Conservation (phyloP, 2,888 invertebrate genomes). For the Dascillus cervinus region DNA sequence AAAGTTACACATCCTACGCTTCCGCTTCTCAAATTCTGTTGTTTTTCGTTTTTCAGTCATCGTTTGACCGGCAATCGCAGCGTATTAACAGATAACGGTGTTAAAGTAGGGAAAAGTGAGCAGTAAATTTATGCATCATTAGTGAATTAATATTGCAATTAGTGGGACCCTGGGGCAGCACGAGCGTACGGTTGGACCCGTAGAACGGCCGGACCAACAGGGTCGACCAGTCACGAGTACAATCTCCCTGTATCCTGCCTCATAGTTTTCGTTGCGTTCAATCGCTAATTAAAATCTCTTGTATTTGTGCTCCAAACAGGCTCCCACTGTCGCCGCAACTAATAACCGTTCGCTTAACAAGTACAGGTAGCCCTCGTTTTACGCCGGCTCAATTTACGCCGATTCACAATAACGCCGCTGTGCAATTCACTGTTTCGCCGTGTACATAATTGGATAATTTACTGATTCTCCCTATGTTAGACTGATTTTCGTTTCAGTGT, state of each 20-base stretch:
- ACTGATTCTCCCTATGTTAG: too few relatives aligned
- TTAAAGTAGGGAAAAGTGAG: slow-evolving; percentile 14
- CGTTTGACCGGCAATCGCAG: too few relatives aligned
- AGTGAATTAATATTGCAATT: slow-evolving; percentile 23
- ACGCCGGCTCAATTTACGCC: too few relatives aligned
- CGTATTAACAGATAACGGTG: too few relatives aligned
- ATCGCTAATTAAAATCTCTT: slow-evolving; percentile 37
- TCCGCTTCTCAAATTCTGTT: too few relatives aligned
- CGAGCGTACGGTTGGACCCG: slow-evolving; percentile 19
- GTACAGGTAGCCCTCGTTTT: slow-evolving; percentile 12
- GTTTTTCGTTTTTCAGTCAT: too few relatives aligned
- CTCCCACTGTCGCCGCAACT: slow-evolving; percentile 32
- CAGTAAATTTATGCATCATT: slow-evolving; percentile 24
- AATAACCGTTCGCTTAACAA: slow-evolving; percentile 27
- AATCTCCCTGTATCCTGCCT: slow-evolving; percentile 13
- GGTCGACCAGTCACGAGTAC: slow-evolving; percentile 23
- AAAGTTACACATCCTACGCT: too few relatives aligned
- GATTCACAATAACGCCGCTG: too few relatives aligned
- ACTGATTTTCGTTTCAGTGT: too few relatives aligned
- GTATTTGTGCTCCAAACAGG: slow-evolving; percentile 33
- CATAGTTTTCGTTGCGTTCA: slow-evolving; percentile 21
- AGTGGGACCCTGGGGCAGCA: slow-evolving; percentile 19
- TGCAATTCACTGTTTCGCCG: too few relatives aligned
- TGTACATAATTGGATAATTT: too few relatives aligned
- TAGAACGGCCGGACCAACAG: slow-evolving; percentile 16